Evolutionary conservation across 2,797 vertebrate species (phyloP).

Genomic region (Vultur gryphus): DNA sequence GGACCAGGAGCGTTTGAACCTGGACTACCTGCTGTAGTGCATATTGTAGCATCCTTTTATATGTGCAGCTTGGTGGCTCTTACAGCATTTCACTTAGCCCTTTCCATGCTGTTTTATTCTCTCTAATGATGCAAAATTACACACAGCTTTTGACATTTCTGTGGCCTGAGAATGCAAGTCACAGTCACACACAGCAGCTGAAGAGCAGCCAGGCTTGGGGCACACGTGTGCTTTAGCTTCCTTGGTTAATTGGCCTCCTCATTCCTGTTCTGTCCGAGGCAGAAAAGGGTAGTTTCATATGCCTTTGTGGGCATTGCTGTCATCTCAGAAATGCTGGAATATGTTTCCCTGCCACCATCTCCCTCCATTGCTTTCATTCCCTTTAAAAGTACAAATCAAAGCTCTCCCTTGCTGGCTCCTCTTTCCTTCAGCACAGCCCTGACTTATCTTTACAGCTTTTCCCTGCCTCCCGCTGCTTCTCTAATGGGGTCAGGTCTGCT

Average conservation of each 20-base stretch:
- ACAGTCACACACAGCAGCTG: neutral
- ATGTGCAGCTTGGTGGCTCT: neutral
- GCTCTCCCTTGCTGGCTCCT: neutral
- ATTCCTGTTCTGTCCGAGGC: neutral
- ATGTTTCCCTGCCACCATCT: neutral
- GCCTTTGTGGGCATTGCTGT: neutral
- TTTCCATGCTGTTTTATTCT: neutral
- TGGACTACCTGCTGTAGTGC: neutral
- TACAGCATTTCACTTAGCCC: neutral
- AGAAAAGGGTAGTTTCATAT: neutral
- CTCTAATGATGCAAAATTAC: neutral
- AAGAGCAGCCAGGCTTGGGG: neutral
- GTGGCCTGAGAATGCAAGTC: neutral
- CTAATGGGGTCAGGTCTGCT: constrained; percentile 46
- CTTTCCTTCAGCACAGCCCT: neutral
- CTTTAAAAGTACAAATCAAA: constrained; percentile 12
- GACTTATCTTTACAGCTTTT: neutral
- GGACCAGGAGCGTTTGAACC: neutral
- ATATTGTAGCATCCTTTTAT: neutral
- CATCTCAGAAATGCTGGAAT: neutral
- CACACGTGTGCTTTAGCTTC: neutral
- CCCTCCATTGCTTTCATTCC: neutral
- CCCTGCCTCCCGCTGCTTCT: neutral
- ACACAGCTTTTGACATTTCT: constrained; percentile 18
- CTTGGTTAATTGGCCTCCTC: neutral